phyloP scores from a whole-genome alignment of 2,113 vertebrate genomes.

The Hydrolagus affinis region DNA sequence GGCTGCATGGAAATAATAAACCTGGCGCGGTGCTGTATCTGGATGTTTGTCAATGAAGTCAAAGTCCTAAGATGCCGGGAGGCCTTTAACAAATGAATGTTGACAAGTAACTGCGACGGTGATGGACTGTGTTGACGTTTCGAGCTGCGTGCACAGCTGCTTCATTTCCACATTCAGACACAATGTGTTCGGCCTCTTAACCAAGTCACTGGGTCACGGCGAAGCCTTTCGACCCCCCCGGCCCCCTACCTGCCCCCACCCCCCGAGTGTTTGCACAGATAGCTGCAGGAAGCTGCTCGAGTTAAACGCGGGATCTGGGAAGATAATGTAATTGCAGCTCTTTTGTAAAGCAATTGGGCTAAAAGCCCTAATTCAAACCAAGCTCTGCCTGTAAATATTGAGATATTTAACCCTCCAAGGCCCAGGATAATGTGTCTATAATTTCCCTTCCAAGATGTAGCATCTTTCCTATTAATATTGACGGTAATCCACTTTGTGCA shows the following conservation, averaged over 20 bases:
- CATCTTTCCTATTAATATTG: background rate
- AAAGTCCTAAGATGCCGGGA: background rate
- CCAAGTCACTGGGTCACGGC: background rate
- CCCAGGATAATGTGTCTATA: background rate
- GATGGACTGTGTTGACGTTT: constrained; percentile 26
- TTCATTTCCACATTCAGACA: constrained; percentile 15
- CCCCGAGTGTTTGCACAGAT: constrained; percentile 9
- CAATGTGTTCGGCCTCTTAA: background rate
- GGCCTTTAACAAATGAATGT: constrained; percentile 7
- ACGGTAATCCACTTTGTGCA: background rate
- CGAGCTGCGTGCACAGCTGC: constrained; percentile 24
- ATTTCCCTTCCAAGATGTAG: background rate
- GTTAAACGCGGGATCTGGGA: constrained; percentile 6
- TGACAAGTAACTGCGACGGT: background rate
- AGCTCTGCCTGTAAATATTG: background rate
- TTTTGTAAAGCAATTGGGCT: constrained; percentile 18
- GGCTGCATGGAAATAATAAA: background rate
- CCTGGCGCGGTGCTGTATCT: background rate
- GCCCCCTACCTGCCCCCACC: too few relatives aligned
- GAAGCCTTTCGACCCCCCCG: too few relatives aligned
- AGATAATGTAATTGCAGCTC: background rate
- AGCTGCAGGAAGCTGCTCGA: constrained; percentile 5
- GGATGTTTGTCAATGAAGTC: constrained; percentile 14
- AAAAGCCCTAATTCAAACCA: constrained; percentile 1
- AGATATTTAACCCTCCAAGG: constrained; percentile 13